Percentiles rank a stretch among this genome's conserved stretches.
Evolutionary conservation across 2,113 vertebrate genomes (phyloP).

Genomic region (Mugil cephalus): DNA sequence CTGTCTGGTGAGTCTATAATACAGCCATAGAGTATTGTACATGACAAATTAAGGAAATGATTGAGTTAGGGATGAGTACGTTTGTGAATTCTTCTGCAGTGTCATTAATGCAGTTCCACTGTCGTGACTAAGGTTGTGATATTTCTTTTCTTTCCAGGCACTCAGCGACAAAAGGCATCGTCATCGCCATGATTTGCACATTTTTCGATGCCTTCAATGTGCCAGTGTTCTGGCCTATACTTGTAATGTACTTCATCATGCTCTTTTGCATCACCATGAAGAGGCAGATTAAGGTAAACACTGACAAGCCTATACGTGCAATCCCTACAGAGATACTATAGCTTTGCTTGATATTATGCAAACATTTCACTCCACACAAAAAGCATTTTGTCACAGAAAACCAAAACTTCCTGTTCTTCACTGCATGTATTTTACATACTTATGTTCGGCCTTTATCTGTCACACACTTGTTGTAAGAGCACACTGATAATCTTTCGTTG

Average conservation of each 20-base stretch:
- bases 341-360: not conserved
- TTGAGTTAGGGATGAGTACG: not conserved
- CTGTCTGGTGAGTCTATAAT: too few relatives aligned
- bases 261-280: constrained; percentile 99
- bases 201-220: constrained; percentile 99
- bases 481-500: too few relatives aligned
- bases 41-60: not conserved
- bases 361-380: not conserved
- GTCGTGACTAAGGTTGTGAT: not conserved
- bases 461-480: too few relatives aligned
- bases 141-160: constrained; percentile 85
- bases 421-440: too few relatives aligned
- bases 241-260: constrained; percentile 99
- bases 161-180: constrained; percentile 96
- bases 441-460: too few relatives aligned
- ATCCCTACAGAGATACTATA: not conserved
- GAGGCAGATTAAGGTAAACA: constrained; percentile 97
- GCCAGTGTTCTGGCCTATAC: constrained; percentile 99
- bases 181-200: constrained; percentile 97
- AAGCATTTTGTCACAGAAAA: not conserved
- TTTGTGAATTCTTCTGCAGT: not conserved
- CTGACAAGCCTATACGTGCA: not conserved
- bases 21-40: not conserved
- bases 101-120: not conserved
- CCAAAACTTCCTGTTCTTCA: too few relatives aligned